Percentiles rank a stretch among this genome's conserved stretches.
Evolutionary conservation across 1,140 invertebrate genomes (phyloP).

Genomic region (Vollenhovia emeryi): DNA sequence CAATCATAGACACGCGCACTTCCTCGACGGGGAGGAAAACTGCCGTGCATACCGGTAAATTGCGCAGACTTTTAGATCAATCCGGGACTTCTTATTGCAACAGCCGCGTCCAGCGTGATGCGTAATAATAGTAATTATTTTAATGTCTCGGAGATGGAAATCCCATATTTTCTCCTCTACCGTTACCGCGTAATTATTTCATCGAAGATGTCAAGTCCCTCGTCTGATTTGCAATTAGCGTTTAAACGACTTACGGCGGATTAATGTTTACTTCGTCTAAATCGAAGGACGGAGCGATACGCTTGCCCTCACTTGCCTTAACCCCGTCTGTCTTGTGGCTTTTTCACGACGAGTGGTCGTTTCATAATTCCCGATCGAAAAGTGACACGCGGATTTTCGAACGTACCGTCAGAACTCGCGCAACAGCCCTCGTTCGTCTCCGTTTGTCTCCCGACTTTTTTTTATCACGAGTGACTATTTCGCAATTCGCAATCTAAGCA

Average conservation of each 20-base stretch:
- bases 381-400: background rate
- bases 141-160: constrained; percentile 40
- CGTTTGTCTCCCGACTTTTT: background rate
- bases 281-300: background rate
- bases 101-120: background rate
- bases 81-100: constrained; percentile 35
- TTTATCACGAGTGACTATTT: background rate
- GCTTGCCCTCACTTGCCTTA: background rate
- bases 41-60: constrained; percentile 34
- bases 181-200: constrained; percentile 51
- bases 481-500: too few relatives aligned
- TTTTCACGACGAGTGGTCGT: background rate
- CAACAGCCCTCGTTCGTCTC: too few relatives aligned
- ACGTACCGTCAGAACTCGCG: background rate
- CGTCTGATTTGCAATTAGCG: constrained; percentile 34
- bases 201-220: constrained; percentile 31
- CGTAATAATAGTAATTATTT: constrained; percentile 57
- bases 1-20: constrained; percentile 55
- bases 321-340: background rate
- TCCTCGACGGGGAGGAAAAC: constrained; percentile 20
- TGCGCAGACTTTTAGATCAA: constrained; percentile 60
- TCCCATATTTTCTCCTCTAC: constrained; percentile 28
- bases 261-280: background rate
- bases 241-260: background rate
- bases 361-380: background rate